These are phyloP conservation scores for Drosophila maculinotata DNA, from an alignment of 2,888 invertebrate species.

Conservation along the genomic window DNA sequence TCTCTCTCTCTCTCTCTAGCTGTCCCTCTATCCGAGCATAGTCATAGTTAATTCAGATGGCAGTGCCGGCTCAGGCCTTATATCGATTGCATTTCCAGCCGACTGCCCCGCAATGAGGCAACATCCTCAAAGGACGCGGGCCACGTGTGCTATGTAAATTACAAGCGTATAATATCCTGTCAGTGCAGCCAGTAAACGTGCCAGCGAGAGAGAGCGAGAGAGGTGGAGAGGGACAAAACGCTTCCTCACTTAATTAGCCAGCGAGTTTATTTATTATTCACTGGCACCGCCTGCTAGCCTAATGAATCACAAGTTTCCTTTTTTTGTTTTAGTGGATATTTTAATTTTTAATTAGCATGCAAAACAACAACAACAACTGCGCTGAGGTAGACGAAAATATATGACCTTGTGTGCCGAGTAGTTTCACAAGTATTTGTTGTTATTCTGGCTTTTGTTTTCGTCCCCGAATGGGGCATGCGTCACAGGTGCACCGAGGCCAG, in stretches of 20 bases:
- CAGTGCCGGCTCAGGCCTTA: conserved; percentile 31
- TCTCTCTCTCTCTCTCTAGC: neutral
- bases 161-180: conserved; percentile 67
- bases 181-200: conserved; percentile 26
- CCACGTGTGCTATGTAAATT: conserved; percentile 71
- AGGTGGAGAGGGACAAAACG: conserved; percentile 1
- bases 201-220: neutral
- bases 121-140: conserved; percentile 58
- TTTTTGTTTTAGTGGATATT: conserved; percentile 70
- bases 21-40: conserved; percentile 19
- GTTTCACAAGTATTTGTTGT: conserved; percentile 57
- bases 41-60: conserved; percentile 70
- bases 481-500: conserved; percentile 66
- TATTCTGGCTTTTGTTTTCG: conserved; percentile 24
- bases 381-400: conserved; percentile 63
- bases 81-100: conserved; percentile 71
- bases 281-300: conserved; percentile 71
- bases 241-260: conserved; percentile 76
- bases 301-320: conserved; percentile 73
- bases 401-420: conserved; percentile 63
- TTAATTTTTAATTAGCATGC: conserved; percentile 79
- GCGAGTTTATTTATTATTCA: conserved; percentile 77
- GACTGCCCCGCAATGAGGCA: conserved; percentile 59
- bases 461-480: conserved; percentile 60
- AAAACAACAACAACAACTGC: conserved; percentile 39